Evolutionary conservation across 2,113 vertebrate species (phyloP).

Genomic region (Sinocyclocheilus grahami): DNA sequence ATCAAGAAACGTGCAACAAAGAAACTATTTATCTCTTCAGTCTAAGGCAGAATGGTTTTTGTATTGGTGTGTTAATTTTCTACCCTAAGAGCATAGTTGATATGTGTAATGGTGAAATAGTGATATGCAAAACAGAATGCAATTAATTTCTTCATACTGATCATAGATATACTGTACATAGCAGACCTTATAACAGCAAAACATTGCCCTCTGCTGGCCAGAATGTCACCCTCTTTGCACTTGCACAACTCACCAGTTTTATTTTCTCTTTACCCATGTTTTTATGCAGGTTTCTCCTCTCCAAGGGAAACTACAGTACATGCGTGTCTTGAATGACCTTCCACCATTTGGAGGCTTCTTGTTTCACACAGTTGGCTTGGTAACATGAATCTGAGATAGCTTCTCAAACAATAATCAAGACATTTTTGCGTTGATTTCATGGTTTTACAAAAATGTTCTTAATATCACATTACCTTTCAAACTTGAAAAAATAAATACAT

Average conservation of each 20-base stretch:
- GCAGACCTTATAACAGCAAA: neutral
- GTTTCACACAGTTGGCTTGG: constrained; percentile 96
- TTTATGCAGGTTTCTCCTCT: constrained; percentile 83
- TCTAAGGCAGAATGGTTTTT: neutral
- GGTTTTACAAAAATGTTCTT: neutral
- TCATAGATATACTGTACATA: neutral
- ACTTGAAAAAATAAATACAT: neutral
- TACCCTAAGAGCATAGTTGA: neutral
- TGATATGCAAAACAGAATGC: neutral
- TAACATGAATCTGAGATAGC: constrained; percentile 64
- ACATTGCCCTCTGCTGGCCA: constrained; percentile 44
- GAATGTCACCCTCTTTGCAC: neutral
- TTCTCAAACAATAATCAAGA: neutral
- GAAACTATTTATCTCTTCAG: neutral
- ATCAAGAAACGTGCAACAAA: neutral
- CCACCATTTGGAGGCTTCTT: constrained; percentile 95
- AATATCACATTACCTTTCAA: neutral
- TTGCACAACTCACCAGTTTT: neutral
- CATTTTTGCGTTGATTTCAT: neutral
- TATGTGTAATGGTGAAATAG: neutral
- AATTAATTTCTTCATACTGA: neutral
- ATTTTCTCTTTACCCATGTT: neutral
- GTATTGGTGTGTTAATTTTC: neutral
- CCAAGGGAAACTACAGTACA: constrained; percentile 97
- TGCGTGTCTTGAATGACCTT: constrained; percentile 94